A percentile compares a stretch with the other conserved stretches of the same genome.
Evolutionary conservation across 2,113 vertebrate genomes (phyloP).

Genomic region (Pterocles orientalis): DNA sequence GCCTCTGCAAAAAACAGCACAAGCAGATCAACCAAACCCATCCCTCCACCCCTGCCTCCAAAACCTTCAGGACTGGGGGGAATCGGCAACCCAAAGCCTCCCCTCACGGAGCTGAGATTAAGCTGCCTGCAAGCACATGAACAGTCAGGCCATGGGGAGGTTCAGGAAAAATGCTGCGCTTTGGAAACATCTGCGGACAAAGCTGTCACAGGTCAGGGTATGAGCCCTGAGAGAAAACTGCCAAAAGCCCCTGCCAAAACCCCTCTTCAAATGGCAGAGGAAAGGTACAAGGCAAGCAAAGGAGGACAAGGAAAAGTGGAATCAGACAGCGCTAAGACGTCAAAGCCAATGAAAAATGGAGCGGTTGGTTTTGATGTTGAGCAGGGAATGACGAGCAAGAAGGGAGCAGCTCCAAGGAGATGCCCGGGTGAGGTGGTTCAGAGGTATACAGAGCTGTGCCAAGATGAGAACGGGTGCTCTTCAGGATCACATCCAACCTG

Average conservation of each 20-base stretch:
- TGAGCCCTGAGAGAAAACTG: neutral
- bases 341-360: slow-evolving; percentile 10
- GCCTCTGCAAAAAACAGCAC: neutral
- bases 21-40: slow-evolving; percentile 15
- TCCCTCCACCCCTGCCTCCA: neutral
- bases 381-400: neutral
- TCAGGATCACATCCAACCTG: slow-evolving; percentile 46
- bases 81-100: neutral
- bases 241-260: slow-evolving; percentile 25
- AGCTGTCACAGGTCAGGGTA: neutral
- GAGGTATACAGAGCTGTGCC: slow-evolving; percentile 64
- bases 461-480: slow-evolving; percentile 29
- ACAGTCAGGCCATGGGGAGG: neutral
- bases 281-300: slow-evolving; percentile 51
- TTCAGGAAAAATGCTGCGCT: neutral
- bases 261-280: slow-evolving; percentile 61
- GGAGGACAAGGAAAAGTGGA: slow-evolving; percentile 9
- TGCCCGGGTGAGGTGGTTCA: slow-evolving; percentile 38
- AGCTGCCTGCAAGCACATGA: neutral
- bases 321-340: neutral
- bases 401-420: neutral
- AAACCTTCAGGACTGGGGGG: slow-evolving; percentile 2
- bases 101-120: neutral
- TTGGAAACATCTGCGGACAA: neutral
- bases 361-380: neutral